Conservation (phyloP, 2,797 vertebrate genomes). For the Eospalax fontanierii region DNA sequence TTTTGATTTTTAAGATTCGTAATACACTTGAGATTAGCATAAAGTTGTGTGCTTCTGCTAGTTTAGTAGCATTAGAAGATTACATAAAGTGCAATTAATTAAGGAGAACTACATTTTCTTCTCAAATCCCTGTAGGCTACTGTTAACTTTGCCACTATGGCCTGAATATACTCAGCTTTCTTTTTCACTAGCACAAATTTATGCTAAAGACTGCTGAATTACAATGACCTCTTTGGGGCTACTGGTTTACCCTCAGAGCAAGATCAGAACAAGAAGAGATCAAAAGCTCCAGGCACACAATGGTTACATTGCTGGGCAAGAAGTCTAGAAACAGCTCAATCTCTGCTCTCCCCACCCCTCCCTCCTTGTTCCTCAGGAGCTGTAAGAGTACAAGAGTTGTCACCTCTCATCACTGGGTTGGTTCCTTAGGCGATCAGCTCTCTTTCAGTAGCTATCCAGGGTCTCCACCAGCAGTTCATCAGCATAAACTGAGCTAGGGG, state of each 20-base stretch:
- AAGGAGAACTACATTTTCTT: background rate
- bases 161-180: background rate
- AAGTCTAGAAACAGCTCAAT: background rate
- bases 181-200: background rate
- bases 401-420: background rate
- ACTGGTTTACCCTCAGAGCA: background rate
- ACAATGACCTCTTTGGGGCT: background rate
- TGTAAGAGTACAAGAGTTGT: background rate
- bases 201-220: background rate
- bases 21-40: background rate
- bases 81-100: background rate
- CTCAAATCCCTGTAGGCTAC: background rate
- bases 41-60: background rate
- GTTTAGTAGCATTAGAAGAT: background rate
- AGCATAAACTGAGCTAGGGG: background rate
- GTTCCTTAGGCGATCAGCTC: background rate
- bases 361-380: background rate
- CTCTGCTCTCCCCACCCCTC: too few relatives aligned
- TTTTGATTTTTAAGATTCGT: background rate
- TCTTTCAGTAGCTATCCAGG: background rate
- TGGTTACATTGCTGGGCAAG: background rate
- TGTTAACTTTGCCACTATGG: background rate
- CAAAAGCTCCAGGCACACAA: background rate
- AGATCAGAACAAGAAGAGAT: background rate
- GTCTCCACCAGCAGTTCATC: background rate